phyloP scores from a whole-genome alignment of 2,888 invertebrate species.

The Trilocha varians region DNA sequence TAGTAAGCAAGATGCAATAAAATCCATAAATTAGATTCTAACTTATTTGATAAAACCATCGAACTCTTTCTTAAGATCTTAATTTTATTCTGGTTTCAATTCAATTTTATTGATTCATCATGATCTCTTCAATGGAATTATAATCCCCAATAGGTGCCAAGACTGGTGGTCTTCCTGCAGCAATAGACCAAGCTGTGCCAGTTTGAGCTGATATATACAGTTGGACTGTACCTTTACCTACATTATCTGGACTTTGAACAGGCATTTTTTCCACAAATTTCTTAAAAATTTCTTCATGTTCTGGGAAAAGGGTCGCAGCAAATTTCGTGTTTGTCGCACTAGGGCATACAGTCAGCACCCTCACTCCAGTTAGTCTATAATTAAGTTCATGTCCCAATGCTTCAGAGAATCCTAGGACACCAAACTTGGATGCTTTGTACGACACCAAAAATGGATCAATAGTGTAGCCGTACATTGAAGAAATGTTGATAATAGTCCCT shows the following conservation, averaged over 20 bases:
- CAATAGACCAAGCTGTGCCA: neutral
- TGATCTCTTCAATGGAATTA: neutral
- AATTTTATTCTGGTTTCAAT: no score
- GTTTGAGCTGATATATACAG: neutral
- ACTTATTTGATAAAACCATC: no score
- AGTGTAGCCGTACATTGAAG: slow-evolving; percentile 67
- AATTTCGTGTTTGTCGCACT: slow-evolving; percentile 40
- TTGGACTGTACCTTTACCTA: neutral
- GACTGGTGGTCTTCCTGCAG: neutral
- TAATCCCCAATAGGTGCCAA: slow-evolving; percentile 4
- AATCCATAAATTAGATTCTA: no score
- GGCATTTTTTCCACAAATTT: neutral
- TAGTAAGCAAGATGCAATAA: no score
- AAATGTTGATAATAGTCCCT: slow-evolving; percentile 74
- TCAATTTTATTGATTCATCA: neutral
- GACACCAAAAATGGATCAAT: slow-evolving; percentile 55
- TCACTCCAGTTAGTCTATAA: slow-evolving; percentile 43
- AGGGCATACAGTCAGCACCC: slow-evolving; percentile 48
- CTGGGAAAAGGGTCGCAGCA: slow-evolving; percentile 20
- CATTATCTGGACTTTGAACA: neutral
- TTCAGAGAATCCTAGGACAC: slow-evolving; percentile 52
- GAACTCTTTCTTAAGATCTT: no score
- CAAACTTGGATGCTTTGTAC: slow-evolving; percentile 72
- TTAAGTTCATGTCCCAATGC: slow-evolving; percentile 44
- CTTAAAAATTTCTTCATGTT: neutral